Conservation (phyloP, 2,888 invertebrate species). For the Callyntrura sp. region DNA sequence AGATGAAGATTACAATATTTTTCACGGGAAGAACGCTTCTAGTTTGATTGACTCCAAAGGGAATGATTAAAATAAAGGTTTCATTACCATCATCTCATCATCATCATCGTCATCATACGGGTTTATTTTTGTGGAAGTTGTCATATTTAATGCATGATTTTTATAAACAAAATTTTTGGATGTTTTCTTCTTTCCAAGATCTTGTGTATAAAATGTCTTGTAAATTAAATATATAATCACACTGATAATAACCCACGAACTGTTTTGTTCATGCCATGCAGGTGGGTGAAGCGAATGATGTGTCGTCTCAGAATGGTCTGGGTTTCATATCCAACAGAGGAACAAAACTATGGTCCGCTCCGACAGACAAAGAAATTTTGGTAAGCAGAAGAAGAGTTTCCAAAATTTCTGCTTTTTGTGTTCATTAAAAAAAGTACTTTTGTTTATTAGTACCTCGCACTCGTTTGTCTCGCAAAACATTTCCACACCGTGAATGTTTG, state of each 20-base stretch:
- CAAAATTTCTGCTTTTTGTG: slow-evolving; percentile 69
- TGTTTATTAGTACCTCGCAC: slow-evolving; percentile 23
- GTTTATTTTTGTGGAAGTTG: neutral
- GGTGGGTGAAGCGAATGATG: slow-evolving; percentile 83
- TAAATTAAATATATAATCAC: slow-evolving; percentile 2
- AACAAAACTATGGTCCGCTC: slow-evolving; percentile 82
- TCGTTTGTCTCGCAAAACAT: neutral
- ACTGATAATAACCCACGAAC: slow-evolving; percentile 44
- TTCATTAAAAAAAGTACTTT: slow-evolving; percentile 22
- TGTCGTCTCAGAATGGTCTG: slow-evolving; percentile 82
- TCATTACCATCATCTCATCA: neutral
- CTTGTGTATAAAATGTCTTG: slow-evolving; percentile 20
- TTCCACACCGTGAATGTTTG: slow-evolving; percentile 20
- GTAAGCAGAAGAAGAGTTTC: slow-evolving; percentile 81
- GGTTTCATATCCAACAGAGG: slow-evolving; percentile 82
- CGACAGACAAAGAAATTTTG: slow-evolving; percentile 83
- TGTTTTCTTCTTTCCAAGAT: slow-evolving; percentile 10
- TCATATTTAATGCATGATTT: slow-evolving; percentile 8
- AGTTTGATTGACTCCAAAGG: slow-evolving; percentile 30
- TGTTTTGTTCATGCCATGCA: slow-evolving; percentile 75
- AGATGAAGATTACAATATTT: neutral
- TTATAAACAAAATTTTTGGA: slow-evolving; percentile 18
- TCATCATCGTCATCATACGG: too few species aligned
- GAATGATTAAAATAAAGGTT: neutral
- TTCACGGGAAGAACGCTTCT: slow-evolving; percentile 36